Base-by-base conservation (phyloP, 1,140 invertebrate species). In the Dreissena polymorpha region DNA sequence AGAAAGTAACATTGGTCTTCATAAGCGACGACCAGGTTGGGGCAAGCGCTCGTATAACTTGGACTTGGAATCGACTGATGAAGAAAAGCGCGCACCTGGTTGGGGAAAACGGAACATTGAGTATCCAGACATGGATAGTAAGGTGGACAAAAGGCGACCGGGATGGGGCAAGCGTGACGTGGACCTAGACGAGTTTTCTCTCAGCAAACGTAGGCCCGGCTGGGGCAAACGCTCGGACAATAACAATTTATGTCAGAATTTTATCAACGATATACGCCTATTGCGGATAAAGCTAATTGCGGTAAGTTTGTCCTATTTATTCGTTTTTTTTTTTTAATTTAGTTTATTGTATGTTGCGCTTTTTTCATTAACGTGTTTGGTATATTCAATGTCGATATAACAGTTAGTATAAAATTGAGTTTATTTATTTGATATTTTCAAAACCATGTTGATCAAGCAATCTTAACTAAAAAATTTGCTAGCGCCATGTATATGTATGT, bases 1-100 rank as follows among this genome's bases (percentile, higher is more conserved):
- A 10, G 84, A 85, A 55, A 67, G 75, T 72, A 64, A 70, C 65
- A n/a, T 60, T 6, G 57, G 21, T 23, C 49, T 86, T 53, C 75
- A 86, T 25, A 88, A 88, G 79, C 73, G 87, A 70, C 80, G 53
- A 71, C 87, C 87, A 23, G 87, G 87, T 0, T 88, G 87, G 87
- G 87, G 87, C 0, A 88, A 86, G 72, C 65, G 87, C 23, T 49
- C 84, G 27, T 63, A 76, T 27, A 6, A 25, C 1, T 50, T 53
- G 14, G 72, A 68, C 57, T 21, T 76, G 23, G 75, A 72, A 16
- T 7, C 50, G 68, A 68, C 65, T 74, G 78, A 83, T 53, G 53
- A 64, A 51, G 29, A 73, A 6, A 83, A 83, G 64, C 60, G 85
- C 27, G 53, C 74, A n/a, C 85, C 85, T 8, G 85, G 85, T 0